Percentiles rank a stretch among this genome's conserved stretches.
These are phyloP conservation scores for Drosophila watanabei DNA, from an alignment of 1,140 invertebrate genomes.

Conservation along the genomic window DNA sequence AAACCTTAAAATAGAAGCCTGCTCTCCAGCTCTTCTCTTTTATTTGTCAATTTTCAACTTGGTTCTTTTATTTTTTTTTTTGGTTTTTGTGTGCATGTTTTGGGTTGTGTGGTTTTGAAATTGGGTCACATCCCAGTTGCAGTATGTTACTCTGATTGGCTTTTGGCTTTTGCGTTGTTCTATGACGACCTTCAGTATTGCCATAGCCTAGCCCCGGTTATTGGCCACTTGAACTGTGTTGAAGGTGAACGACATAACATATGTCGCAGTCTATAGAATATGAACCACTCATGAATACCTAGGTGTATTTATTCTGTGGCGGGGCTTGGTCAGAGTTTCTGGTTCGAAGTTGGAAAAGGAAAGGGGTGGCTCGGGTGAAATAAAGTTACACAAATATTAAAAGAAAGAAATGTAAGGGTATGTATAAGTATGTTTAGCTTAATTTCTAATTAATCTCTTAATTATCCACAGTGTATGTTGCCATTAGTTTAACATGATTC, in stretches of 20 bases:
- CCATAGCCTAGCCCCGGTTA: constrained; percentile 55
- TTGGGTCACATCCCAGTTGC: constrained; percentile 47
- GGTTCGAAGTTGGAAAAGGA: neutral
- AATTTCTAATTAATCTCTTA: neutral
- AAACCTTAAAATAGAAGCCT: constrained; percentile 51
- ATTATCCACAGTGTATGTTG: neutral
- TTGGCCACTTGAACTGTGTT: constrained; percentile 55
- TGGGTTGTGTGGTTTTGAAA: constrained; percentile 25
- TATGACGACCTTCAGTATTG: constrained; percentile 54
- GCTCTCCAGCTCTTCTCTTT: constrained; percentile 32
- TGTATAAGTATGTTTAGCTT: neutral
- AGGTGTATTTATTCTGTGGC: constrained; percentile 14
- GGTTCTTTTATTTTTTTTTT: constrained; percentile 2
- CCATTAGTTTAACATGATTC: too few relatives aligned
- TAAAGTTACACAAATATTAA: neutral
- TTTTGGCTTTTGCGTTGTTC: constrained; percentile 28
- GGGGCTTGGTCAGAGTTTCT: constrained; percentile 5
- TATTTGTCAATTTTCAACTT: constrained; percentile 35
- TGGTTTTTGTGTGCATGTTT: constrained; percentile 4
- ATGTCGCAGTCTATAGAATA: constrained; percentile 37
- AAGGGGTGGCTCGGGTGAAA: neutral
- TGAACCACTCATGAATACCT: constrained; percentile 21
- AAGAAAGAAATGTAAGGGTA: too few relatives aligned
- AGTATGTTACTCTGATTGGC: constrained; percentile 31
- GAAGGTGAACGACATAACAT: constrained; percentile 70